Base-by-base conservation (phyloP, 2,113 vertebrate genomes). In the Nymphicus hollandicus region DNA sequence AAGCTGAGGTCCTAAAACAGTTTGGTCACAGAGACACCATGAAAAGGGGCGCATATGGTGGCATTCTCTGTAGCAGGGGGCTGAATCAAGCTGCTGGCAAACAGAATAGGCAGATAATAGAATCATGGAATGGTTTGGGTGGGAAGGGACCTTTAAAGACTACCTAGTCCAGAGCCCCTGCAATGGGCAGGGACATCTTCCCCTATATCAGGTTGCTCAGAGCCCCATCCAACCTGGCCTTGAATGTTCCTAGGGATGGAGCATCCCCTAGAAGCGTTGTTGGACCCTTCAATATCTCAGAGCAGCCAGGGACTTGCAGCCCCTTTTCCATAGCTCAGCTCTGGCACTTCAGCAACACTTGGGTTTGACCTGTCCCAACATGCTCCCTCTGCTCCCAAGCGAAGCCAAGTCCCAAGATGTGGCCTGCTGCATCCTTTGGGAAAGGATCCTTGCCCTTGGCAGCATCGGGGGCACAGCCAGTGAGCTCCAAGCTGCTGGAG, bases 391-490 rank as follows among this genome's bases (percentile, higher is more conserved):
- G 50, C 55, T 70, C 17, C 52, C 31, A 16, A 9, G 24, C 0
- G 0, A 60, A 84, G 31, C 16, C 44, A 33, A 11, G 35, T 7
- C 76, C 47, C 37, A 55, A 9, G 44, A 31, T 3, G 47, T 28
- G n/a, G 17, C 24, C 77, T 69, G 35, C 41, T 7, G 78, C 8
- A 5, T 3, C 3, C 20, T 72, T 47, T 28, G 66, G 79, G 79
- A 17, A 46, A 55, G 81, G 24, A 68, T 16, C 41, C 25, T 12
- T 16, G 7, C 23, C 41, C 2, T 0, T 0, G 0, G 56, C 49
- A 20, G 25, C 3, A 0, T 0, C 1, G 1, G 20, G 46, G 71
- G 10, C 88, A 79, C n/a, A 0, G 2, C 16, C 7, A 3, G 22
- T 1, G 5, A 58, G 35, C 33, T 23, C 60, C 24, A 13, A 31